Evolutionary conservation across 2,888 invertebrate genomes (phyloP), one percentile per base, ranked within the genome.

Genomic region (Scaptomyza tumidula): DNA sequence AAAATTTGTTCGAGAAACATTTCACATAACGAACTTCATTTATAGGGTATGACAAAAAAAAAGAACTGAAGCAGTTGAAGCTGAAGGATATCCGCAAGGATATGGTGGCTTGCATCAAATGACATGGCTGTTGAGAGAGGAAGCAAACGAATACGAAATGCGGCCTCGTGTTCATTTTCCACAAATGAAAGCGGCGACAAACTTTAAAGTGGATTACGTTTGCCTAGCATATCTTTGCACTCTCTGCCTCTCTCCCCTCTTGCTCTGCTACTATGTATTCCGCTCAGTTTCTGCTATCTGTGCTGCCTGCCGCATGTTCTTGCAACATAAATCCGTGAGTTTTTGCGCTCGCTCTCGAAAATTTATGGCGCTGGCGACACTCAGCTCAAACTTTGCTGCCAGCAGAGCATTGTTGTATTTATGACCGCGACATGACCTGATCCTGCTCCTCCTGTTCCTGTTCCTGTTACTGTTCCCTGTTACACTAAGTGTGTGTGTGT

Each of bases 391-490:
- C 63, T 80, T 85, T 75, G 69, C 63, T 72, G 77, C 74, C 66
- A 70, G 78, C 83, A 75, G 78, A 14, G 80, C 80, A 80, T 86
- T 86, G 74, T 75, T 79, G 86, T 87, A 89, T 89, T 90, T 89
- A 90, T 89, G 90, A 85, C 86, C 89, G 88, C 90, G 89, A 89
- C 90, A 89, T 90, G 89, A 90, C 90, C 90, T 90, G 88, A 75
- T 67, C 53, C 75, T 52, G 71, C 50, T 39, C 45, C 59, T 39
- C 48, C 58, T 59, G 62, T 29, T 39, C 48, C 58, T 59, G 62
- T 29, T 37, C 31, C 64, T 27, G 35, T 27, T 43, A 33, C 31
- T 10, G 27, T 46, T 6, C 6, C 31, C 64, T 27, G 35, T 27
- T 43, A 33, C 31, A 7, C 16, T 46, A 13, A 27, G 50, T 27